A percentile compares a stretch with the other conserved stretches of the same genome.
phyloP scores from a whole-genome alignment of 2,888 invertebrate species.

The Aphrophora alni region DNA sequence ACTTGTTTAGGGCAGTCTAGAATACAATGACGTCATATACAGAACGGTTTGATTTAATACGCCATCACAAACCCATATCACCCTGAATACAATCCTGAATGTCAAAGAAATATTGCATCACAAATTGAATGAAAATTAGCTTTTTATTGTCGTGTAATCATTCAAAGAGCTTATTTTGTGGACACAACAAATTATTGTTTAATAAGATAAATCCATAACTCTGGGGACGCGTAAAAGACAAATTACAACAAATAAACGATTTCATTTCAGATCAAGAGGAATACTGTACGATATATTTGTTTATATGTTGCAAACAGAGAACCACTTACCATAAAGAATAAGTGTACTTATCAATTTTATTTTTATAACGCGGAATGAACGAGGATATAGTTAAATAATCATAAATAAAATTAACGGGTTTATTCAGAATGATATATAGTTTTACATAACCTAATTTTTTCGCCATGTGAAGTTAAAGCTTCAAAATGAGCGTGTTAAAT shows the following conservation, averaged over 20 bases:
- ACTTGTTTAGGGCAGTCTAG: constrained; percentile 6
- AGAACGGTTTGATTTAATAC: not conserved
- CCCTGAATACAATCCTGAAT: not conserved
- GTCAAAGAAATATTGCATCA: not conserved
- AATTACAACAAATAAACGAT: not conserved
- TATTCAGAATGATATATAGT: too few species aligned
- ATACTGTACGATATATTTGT: too few species aligned
- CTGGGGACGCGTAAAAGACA: not conserved
- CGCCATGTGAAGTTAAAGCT: too few species aligned
- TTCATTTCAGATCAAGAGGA: not conserved
- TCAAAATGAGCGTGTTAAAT: too few species aligned
- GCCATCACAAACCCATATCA: not conserved
- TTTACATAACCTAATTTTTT: too few species aligned
- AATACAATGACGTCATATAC: not conserved
- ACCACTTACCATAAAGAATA: too few species aligned
- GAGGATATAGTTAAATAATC: too few species aligned
- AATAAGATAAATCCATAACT: not conserved
- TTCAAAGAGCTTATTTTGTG: not conserved
- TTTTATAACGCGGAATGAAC: too few species aligned
- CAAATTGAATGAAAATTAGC: not conserved
- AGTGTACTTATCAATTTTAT: too few species aligned
- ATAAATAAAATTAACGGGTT: too few species aligned
- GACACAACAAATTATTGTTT: not conserved
- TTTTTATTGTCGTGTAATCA: not conserved
- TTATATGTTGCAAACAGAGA: too few species aligned